Base-by-base conservation (phyloP, 2,888 invertebrate genomes). In the Rotaria sp. region DNA sequence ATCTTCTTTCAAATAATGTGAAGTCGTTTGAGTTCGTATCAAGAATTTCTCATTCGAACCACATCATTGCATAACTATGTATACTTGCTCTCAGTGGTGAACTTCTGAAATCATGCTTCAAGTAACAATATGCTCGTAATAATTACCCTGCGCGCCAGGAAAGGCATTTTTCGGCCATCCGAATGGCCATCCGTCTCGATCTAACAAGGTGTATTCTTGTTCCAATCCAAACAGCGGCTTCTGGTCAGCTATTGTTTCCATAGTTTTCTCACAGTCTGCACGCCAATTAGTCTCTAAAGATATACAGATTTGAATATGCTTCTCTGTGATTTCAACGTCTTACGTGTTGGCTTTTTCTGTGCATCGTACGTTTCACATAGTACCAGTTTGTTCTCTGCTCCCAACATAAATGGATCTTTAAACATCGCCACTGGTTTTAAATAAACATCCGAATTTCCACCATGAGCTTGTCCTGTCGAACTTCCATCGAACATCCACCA, bases 291-390 rank as follows among this genome's bases (percentile, higher is more conserved):
- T 89, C 57, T 90, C 91, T 48, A 48, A 48, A 48, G 8, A 5
- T n/a, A n/a, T n/a, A n/a, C n/a, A n/a, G n/a, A n/a, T n/a, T n/a
- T n/a, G n/a, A n/a, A n/a, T n/a, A n/a, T n/a, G n/a, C n/a, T n/a
- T n/a, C n/a, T n/a, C n/a, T n/a, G n/a, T n/a, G n/a, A n/a, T n/a
- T n/a, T n/a, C n/a, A n/a, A n/a, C n/a, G n/a, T n/a, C 13, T 48
- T 48, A 48, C 48, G 7, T 88, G 95, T 95, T 89, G 94, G 94
- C 35, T 75, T 80, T 91, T 94, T 94, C 91, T 96, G 94, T 92
- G 94, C 94, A 90, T 94, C 94, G 92, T 94, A 95, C 0, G 96
- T 95, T 84, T 89, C 89, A 86, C 89, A 89, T 87, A 90, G 87
- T 13, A 89, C 88, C 48, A 90, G 87, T n/a, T 75, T 55, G 35